Base-by-base conservation (phyloP, 2,888 invertebrate species). In the Brenthis hecate region DNA sequence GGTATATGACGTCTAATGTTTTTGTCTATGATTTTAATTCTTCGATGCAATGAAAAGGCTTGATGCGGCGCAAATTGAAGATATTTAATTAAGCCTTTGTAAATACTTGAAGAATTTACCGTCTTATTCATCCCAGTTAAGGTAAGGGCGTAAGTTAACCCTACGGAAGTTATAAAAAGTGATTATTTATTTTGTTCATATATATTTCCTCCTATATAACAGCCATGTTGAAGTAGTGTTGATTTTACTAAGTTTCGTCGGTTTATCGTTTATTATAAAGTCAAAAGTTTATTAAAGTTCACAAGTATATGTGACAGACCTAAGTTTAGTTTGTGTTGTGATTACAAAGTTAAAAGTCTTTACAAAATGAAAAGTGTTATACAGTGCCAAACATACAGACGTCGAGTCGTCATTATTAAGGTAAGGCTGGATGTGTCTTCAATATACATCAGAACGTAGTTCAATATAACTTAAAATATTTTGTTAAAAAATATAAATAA, bases 151-250 rank as follows among this genome's bases (percentile, higher is more conserved):
- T 91, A 92, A 91, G 89, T 87, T 92, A 87, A 88, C 88, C 88
- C 87, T 85, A 85, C 87, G 86, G 85, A 87, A 86, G 83, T 90
- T 88, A 84, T 85, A 86, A 82, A 89, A 90, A 92, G 92, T 92
- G 92, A 91, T 89, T 91, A 91, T 89, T 88, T 92, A 90, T 89
- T 91, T 91, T 91, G 88, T 90, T 89, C 85, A 88, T 87, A 74
- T 77, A 85, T 90, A 86, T 89, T 91, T 91, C 88, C 89, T 91
- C 86, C 90, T 86, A 85, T 87, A 91, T 89, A 89, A 92, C 92
- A 92, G 92, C 92, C 92, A 92, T 92, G 92, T 92, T 91, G 88
- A 89, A 91, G 91, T 92, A 92, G 92, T 92, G 92, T 91, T 91
- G 87, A 87, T 89, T 91, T 89, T 87, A 85, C 80, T 91, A 86